Evolutionary conservation across 2,888 invertebrate species (phyloP), one percentile per base, ranked within the genome.

Genomic region (Orchesellides sinensis): DNA sequence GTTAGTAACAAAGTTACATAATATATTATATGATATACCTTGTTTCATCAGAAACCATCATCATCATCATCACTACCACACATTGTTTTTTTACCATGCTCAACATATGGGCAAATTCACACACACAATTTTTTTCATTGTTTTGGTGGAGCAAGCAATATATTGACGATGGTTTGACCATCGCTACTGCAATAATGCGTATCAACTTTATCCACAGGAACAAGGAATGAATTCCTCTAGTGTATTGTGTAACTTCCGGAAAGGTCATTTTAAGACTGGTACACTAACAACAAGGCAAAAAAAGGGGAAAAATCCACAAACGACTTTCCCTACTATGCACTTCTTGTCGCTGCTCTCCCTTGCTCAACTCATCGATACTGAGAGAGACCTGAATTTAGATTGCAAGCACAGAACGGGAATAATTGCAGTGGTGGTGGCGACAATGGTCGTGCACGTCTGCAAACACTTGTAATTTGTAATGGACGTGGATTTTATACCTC

Each of bases 251-350:
- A 73, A 73, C 73, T 73, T 74, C 49, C 63, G 61, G 63, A 74
- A n/a, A 74, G 74, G 74, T 74, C 74, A 74, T 63, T 74, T n/a
- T 73, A 59, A 12, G 19, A 56, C 25, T 61, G 40, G 14, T 40
- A 40, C n/a, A 40, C 10, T 10, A 32, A 32, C 32, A 5, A 32
- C 32, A 10, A n/a, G 40, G 10, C 4, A 14, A 27, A 56, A 17
- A 61, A 61, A 17, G 6, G 32, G 12, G 32, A 29, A 6, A 29
- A 17, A 61, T 14, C 8, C 29, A 61, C 17, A 19, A 56, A 49
- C 49, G 52, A 52, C 52, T 21, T 8, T 12, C 35, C 8, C 8
- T 35, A 35, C 6, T 8, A 12, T 35, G 52, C 52, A 52, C 8
- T 52, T 40, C 8, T 21, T 52, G 12, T 35, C 35, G 35, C 10